phyloP scores from a whole-genome alignment of 2,888 invertebrate species.

The Magallana nippona region DNA sequence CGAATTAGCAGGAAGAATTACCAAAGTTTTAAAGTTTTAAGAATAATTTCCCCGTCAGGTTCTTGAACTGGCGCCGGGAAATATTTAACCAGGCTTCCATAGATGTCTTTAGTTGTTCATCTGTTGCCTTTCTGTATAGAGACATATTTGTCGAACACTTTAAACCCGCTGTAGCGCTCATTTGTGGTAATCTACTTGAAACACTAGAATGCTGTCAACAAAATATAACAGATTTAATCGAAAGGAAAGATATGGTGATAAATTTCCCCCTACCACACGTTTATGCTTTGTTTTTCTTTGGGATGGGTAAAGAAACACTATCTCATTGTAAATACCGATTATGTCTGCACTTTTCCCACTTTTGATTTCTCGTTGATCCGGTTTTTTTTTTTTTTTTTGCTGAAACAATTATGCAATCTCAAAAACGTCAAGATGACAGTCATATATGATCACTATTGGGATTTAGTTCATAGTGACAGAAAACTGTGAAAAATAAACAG shows the following conservation, averaged over 20 bases:
- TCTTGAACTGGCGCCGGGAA: slow-evolving; percentile 35
- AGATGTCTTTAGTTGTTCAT: slow-evolving; percentile 36
- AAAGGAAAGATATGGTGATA: slow-evolving; percentile 29
- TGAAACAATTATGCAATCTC: too few relatives aligned
- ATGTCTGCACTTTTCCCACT: background rate
- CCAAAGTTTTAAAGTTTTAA: slow-evolving; percentile 1
- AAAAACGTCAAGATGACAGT: too few relatives aligned
- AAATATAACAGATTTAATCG: slow-evolving; percentile 33
- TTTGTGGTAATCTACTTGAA: slow-evolving; percentile 32
- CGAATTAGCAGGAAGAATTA: slow-evolving; percentile 33
- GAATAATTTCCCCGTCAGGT: slow-evolving; percentile 20
- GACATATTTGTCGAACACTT: slow-evolving; percentile 38
- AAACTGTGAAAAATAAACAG: too few relatives aligned
- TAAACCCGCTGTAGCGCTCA: slow-evolving; percentile 6
- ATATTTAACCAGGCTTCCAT: slow-evolving; percentile 39
- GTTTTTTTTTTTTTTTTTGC: background rate
- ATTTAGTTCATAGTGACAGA: too few relatives aligned
- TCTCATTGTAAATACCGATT: background rate
- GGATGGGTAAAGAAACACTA: slow-evolving; percentile 27
- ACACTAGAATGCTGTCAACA: slow-evolving; percentile 27
- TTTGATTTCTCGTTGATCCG: background rate
- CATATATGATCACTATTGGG: too few relatives aligned
- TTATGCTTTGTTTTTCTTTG: slow-evolving; percentile 13
- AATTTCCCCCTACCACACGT: slow-evolving; percentile 8
- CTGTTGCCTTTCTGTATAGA: slow-evolving; percentile 38